A percentile compares a stretch with the other conserved stretches of the same genome.
These are phyloP conservation scores for Prunella himalayana DNA, from an alignment of 2,113 vertebrate genomes.

Conservation along the genomic window DNA sequence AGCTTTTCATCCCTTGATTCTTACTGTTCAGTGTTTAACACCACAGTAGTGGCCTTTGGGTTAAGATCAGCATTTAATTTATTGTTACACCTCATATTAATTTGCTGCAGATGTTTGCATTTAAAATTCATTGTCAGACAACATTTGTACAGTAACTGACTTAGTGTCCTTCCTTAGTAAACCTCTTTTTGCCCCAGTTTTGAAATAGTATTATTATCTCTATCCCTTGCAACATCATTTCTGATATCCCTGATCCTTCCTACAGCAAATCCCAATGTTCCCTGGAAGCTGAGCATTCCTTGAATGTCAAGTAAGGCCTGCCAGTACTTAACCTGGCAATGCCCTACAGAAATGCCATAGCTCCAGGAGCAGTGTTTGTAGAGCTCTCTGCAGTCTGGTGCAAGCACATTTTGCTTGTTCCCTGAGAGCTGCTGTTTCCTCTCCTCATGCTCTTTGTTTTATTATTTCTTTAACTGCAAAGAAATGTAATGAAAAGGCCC, in stretches of 20 bases:
- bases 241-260: not conserved
- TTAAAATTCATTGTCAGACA: not conserved
- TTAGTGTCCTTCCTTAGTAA: not conserved
- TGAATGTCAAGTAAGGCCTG: not conserved
- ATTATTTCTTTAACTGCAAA: not conserved
- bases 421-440: not conserved
- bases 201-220: not conserved
- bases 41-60: not conserved
- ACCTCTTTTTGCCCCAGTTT: not conserved
- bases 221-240: not conserved
- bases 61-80: not conserved
- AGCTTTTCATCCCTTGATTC: not conserved
- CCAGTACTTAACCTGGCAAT: not conserved
- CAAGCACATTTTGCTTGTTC: not conserved
- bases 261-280: not conserved
- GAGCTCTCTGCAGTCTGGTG: not conserved
- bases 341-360: not conserved
- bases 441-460: not conserved
- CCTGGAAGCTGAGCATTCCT: not conserved
- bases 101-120: not conserved
- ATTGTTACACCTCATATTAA: not conserved
- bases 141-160: not conserved
- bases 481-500: not conserved
- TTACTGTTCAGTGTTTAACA: not conserved
- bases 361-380: not conserved